Conservation (phyloP, 2,797 vertebrate species). For the Rousettus madagascariensis region DNA sequence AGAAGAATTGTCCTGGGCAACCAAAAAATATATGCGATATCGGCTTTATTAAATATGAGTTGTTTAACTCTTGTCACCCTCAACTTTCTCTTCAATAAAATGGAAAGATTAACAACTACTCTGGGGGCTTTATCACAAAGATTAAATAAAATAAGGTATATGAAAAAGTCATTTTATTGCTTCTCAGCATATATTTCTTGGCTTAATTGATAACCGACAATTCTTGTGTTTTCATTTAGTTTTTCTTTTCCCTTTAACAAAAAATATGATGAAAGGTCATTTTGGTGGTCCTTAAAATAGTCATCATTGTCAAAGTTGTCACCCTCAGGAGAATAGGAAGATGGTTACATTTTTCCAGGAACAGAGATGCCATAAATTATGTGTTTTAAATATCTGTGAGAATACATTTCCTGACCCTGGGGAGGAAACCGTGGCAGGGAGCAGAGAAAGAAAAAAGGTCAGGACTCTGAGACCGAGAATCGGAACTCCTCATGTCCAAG, state of each 20-base stretch:
- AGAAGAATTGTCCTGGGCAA: neutral
- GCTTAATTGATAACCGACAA: neutral
- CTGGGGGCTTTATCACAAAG: neutral
- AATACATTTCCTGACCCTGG: neutral
- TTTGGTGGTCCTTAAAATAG: neutral
- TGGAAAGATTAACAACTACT: neutral
- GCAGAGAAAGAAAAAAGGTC: neutral
- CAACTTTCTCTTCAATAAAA: neutral
- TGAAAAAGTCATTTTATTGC: neutral
- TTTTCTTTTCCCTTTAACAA: constrained; percentile 40
- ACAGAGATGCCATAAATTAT: neutral
- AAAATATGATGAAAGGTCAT: neutral
- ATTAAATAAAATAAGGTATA: neutral
- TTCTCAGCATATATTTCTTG: constrained; percentile 1
- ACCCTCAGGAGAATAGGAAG: neutral
- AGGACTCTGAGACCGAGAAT: neutral
- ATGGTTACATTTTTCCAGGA: neutral
- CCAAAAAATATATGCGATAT: neutral
- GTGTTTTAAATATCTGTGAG: constrained; percentile 36
- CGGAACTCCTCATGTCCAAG: neutral
- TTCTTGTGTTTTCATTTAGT: neutral
- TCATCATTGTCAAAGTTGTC: neutral
- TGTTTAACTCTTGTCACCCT: neutral
- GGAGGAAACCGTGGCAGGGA: neutral
- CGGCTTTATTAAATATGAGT: neutral